Evolutionary conservation across 2,888 invertebrate genomes (phyloP), one percentile per base, ranked within the genome.

Genomic region (Deilephila elpenor): DNA sequence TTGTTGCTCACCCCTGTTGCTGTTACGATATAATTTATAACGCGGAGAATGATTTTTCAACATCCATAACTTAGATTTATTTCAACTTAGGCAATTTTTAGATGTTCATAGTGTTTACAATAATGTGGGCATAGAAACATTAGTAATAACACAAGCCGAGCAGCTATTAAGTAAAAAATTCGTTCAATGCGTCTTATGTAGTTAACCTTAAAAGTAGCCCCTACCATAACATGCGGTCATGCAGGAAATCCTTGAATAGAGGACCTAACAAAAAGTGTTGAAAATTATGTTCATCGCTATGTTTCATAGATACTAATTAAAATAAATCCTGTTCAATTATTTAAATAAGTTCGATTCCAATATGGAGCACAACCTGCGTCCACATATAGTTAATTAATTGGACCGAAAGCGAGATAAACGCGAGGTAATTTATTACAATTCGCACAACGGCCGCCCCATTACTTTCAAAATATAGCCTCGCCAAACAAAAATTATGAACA

Each of bases 21-120:
- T 83, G 83, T 82, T 81, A 78, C 80, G 80, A 79, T 87, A 91
- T 89, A 90, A 93, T 92, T 92, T 93, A 93, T 93, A 92, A 93
- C 87, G 87, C 89, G 85, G 84, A 84, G 89, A 90, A 92, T 92
- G 91, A 93, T 93, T 93, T 93, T 92, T 93, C 92, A 92, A 90
- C 92, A 91, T 89, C 89, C 88, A 87, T 89, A 89, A 92, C 86
- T 89, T 89, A 89, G 90, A 92, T 91, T 92, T 91, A 91, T 92
- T 87, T 90, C 25, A 25, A 25, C 25, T 25, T n/a, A n/a, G n/a
- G n/a, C n/a, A n/a, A n/a, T n/a, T 25, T 25, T 25, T 25, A 25
- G 25, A 25, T 25, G 25, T 25, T 25, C 25, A 25, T 25, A 25
- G 25, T 25, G 25, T 25, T 25, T 25, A 25, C 25, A 25, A 25